These are phyloP conservation scores for Nylanderia fulva DNA, from an alignment of 1,140 invertebrate species.

Conservation along the genomic window DNA sequence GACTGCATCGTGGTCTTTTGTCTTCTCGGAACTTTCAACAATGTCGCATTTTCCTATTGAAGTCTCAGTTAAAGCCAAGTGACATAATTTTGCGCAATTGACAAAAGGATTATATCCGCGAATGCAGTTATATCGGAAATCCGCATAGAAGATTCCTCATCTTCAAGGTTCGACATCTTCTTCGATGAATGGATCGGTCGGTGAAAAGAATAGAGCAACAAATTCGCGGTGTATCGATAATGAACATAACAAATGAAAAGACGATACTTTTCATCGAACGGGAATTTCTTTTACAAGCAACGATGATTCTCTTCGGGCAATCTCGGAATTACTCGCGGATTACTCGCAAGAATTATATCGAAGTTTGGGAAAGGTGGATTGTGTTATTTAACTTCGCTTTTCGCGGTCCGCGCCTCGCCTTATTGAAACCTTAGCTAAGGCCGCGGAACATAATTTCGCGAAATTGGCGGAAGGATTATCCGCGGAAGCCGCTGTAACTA, in stretches of 20 bases:
- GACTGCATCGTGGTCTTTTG: conserved; percentile 44
- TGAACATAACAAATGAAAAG: not conserved
- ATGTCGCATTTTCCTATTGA: conserved; percentile 56
- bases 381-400: conserved; percentile 57
- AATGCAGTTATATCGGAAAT: conserved; percentile 44
- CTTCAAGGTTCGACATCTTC: not conserved
- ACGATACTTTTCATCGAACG: conserved; percentile 32
- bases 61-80: conserved; percentile 56
- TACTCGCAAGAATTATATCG: conserved; percentile 55
- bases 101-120: conserved; percentile 51
- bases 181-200: conserved; percentile 18
- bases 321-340: conserved; percentile 41
- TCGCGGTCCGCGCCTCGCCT: conserved; percentile 41
- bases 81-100: conserved; percentile 68
- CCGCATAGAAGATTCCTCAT: not conserved
- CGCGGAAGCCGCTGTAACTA: conserved; percentile 63
- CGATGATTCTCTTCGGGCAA: conserved; percentile 7
- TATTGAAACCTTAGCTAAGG: conserved; percentile 61
- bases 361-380: conserved; percentile 40
- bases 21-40: conserved; percentile 53
- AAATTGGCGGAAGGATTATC: conserved; percentile 65
- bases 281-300: conserved; percentile 47
- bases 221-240: not conserved
- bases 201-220: conserved; percentile 13
- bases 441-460: conserved; percentile 62